A percentile compares a stretch with the other conserved stretches of the same genome.
Conservation (phyloP, 2,797 vertebrate species). For the Gymnoscopelus microlampas region DNA sequence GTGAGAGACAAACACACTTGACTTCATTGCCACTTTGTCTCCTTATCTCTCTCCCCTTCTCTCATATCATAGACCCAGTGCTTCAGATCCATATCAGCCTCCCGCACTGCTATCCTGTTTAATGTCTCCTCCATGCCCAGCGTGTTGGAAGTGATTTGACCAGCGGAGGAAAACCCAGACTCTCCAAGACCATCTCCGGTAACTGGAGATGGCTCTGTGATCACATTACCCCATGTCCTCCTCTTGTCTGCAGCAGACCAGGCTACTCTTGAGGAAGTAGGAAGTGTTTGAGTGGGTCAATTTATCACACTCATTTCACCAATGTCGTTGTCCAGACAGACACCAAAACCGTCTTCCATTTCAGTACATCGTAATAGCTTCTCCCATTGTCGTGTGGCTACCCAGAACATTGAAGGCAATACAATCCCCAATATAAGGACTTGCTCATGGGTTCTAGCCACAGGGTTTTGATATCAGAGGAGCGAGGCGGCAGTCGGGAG, state of each 20-base stretch:
- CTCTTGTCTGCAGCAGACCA: constrained; percentile 30
- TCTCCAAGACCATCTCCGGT: constrained; percentile 56
- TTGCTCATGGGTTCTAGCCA: neutral
- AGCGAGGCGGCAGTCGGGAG: neutral
- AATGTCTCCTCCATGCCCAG: constrained; percentile 15
- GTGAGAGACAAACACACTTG: too few species aligned
- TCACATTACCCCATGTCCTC: constrained; percentile 64
- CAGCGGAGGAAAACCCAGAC: constrained; percentile 19
- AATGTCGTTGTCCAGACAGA: constrained; percentile 47
- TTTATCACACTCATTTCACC: constrained; percentile 53
- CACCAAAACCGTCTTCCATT: constrained; percentile 52
- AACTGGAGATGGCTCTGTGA: constrained; percentile 61
- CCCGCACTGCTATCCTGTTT: neutral
- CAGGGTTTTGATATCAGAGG: constrained; percentile 6
- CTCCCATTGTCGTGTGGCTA: constrained; percentile 11
- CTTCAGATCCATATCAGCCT: constrained; percentile 2
- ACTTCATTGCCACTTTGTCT: neutral
- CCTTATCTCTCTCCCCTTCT: neutral
- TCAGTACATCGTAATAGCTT: constrained; percentile 34
- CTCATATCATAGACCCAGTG: neutral
- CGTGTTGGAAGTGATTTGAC: constrained; percentile 8
- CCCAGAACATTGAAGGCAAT: constrained; percentile 14
- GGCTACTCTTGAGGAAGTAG: constrained; percentile 46
- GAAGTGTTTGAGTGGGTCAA: constrained; percentile 48
- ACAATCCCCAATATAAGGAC: neutral